A percentile compares a stretch with the other conserved stretches of the same genome.
phyloP scores from a whole-genome alignment of 2,113 vertebrate genomes.

The Pteropus alecto region DNA sequence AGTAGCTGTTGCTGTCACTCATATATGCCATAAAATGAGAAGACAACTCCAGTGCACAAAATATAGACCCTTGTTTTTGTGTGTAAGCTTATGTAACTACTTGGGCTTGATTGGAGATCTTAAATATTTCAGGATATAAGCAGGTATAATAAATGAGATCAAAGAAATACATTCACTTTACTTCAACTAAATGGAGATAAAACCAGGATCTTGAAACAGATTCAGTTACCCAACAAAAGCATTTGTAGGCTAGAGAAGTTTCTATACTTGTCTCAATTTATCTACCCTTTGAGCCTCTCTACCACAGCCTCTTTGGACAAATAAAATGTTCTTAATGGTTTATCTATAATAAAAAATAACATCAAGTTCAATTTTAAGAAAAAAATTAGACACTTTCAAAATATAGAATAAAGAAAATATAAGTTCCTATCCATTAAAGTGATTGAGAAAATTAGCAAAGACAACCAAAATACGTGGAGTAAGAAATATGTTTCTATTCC shows the following conservation, averaged over 20 bases:
- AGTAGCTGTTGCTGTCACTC: not conserved
- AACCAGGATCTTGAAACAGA: not conserved
- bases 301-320: not conserved
- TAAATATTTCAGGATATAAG: not conserved
- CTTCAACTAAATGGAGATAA: not conserved
- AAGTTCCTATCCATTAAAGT: not conserved
- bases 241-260: not conserved
- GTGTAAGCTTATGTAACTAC: not conserved
- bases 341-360: not conserved
- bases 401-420: not conserved
- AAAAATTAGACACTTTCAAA: not conserved
- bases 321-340: not conserved
- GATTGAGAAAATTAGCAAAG: not conserved
- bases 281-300: not conserved
- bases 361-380: not conserved
- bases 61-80: not conserved
- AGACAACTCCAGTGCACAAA: not conserved
- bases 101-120: not conserved
- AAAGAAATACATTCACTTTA: not conserved
- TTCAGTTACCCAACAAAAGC: not conserved
- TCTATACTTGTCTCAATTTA: not conserved
- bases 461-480: not conserved
- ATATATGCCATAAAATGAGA: not conserved
- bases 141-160: not conserved
- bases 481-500: not conserved